phyloP scores from a whole-genome alignment of 2,888 invertebrate species.

The Coecobrya sp. region DNA sequence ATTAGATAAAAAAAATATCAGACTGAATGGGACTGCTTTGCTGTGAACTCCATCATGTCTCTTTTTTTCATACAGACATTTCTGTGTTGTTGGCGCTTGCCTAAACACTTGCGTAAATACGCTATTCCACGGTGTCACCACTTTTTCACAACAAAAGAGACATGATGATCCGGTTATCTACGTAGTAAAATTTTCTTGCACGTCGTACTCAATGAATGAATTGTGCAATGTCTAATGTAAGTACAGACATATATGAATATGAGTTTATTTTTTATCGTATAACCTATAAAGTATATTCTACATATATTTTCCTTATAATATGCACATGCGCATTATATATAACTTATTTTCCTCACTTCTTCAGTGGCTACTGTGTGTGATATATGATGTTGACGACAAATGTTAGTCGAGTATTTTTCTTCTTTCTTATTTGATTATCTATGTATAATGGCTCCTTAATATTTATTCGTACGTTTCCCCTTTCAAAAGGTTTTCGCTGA shows the following conservation, averaged over 20 bases:
- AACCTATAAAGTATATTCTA: background rate
- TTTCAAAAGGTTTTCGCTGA: background rate
- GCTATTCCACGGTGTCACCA: conserved; percentile 19
- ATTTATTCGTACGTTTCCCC: background rate
- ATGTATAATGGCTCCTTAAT: background rate
- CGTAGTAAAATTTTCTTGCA: conserved; percentile 10
- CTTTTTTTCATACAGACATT: background rate
- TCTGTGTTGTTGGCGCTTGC: conserved; percentile 13
- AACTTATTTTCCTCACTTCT: background rate
- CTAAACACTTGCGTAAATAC: background rate
- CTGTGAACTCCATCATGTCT: background rate
- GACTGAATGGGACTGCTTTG: background rate
- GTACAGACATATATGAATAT: too few species aligned
- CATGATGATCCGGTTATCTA: background rate
- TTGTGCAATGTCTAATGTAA: conserved; percentile 15
- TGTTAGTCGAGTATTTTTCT: background rate
- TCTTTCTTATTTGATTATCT: too few species aligned
- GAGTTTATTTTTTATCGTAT: background rate
- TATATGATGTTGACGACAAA: background rate
- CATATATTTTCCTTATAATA: background rate
- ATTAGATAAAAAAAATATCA: conserved; percentile 64
- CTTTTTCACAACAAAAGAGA: background rate
- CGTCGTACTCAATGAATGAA: conserved; percentile 28
- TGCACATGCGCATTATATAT: background rate
- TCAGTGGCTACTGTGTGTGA: background rate